Evolutionary conservation across 2,113 vertebrate species (phyloP).

Genomic region (Scartelaos histophorus): DNA sequence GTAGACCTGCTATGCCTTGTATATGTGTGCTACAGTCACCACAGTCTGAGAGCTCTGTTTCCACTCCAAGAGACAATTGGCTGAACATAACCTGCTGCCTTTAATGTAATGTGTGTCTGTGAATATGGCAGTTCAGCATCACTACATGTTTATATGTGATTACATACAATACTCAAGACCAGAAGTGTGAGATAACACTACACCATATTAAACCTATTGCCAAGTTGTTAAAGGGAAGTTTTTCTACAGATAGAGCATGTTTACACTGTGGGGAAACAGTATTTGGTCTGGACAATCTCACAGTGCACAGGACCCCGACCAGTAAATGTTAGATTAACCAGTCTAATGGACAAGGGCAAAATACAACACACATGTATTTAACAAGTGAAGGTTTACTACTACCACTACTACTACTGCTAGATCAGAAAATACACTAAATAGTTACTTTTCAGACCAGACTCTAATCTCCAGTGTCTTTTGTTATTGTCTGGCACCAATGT

Average conservation of each 20-base stretch:
- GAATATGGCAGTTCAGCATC: conserved; percentile 63
- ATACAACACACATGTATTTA: conserved; percentile 47
- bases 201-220: conserved; percentile 3
- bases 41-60: conserved; percentile 46
- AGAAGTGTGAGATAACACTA: conserved; percentile 6
- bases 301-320: conserved; percentile 65
- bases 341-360: conserved; percentile 54
- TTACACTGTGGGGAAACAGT: conserved; percentile 1
- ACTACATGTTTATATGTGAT: conserved; percentile 51
- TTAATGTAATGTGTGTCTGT: conserved; percentile 58
- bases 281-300: conserved; percentile 40
- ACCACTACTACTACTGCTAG: conserved; percentile 14
- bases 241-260: neutral
- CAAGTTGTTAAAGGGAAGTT: neutral
- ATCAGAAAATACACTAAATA: conserved; percentile 45
- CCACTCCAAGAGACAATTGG: conserved; percentile 24
- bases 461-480: conserved; percentile 52
- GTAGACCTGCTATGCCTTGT: conserved; percentile 66
- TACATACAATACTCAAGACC: conserved; percentile 3
- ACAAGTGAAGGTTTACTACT: conserved; percentile 59
- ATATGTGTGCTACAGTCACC: conserved; percentile 61
- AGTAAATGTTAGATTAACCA: conserved; percentile 60
- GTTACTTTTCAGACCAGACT: conserved; percentile 19
- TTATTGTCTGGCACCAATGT: conserved; percentile 50
- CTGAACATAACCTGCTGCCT: conserved; percentile 52